These are phyloP conservation scores for Melanotaenia maccullochi DNA, from an alignment of 2,797 vertebrate species.

Conservation along the genomic window DNA sequence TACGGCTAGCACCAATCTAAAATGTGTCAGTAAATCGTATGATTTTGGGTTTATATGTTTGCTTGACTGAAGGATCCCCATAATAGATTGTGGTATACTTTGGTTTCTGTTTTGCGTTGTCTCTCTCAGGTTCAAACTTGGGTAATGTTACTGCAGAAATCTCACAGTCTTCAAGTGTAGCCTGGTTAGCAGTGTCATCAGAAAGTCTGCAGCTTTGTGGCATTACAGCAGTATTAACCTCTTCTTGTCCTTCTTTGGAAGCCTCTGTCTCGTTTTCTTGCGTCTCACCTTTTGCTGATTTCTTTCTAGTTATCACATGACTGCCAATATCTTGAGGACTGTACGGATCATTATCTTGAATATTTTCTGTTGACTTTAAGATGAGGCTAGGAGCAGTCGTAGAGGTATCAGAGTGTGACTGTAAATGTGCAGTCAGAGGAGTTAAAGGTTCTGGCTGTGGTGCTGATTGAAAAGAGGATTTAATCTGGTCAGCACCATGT, in stretches of 20 bases:
- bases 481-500: slow-evolving; percentile 13
- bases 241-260: neutral
- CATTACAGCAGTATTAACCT: neutral
- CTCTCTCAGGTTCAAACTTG: slow-evolving; percentile 24
- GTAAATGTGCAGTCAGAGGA: neutral
- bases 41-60: slow-evolving; percentile 85
- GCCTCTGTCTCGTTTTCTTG: slow-evolving; percentile 2
- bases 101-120: slow-evolving; percentile 45
- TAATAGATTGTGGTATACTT: slow-evolving; percentile 93
- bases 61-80: slow-evolving; percentile 82
- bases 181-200: slow-evolving; percentile 6
- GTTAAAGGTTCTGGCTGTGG: slow-evolving; percentile 3
- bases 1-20: slow-evolving; percentile 30
- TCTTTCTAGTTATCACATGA: neutral
- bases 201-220: slow-evolving; percentile 3
- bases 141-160: neutral
- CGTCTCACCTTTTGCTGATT: slow-evolving; percentile 8
- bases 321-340: neutral
- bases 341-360: neutral
- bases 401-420: slow-evolving; percentile 1
- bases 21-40: slow-evolving; percentile 88
- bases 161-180: slow-evolving; percentile 22
- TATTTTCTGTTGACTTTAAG: neutral
- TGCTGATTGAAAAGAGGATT: slow-evolving; percentile 16
- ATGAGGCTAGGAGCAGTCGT: neutral